phyloP scores from a whole-genome alignment of 2,888 invertebrate genomes.

The Pseudolycoriella hygida region DNA sequence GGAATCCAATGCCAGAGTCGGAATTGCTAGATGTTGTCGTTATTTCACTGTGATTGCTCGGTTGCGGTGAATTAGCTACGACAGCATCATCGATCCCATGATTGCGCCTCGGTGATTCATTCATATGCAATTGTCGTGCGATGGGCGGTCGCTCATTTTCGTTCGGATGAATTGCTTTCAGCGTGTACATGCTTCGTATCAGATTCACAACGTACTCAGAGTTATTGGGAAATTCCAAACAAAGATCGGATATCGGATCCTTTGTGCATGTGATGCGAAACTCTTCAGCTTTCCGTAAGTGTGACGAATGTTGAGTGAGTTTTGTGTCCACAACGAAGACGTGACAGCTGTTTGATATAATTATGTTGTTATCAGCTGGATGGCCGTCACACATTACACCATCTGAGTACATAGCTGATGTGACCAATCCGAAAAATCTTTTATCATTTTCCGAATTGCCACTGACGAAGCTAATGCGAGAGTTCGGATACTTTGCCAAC shows the following conservation, averaged over 20 bases:
- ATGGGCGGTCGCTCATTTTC: not conserved
- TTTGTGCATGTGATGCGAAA: constrained; percentile 76
- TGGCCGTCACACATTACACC: constrained; percentile 6
- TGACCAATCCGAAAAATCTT: constrained; percentile 83
- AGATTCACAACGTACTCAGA: constrained; percentile 59
- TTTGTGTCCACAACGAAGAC: constrained; percentile 87
- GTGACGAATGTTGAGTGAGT: constrained; percentile 62
- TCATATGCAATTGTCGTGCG: constrained; percentile 3
- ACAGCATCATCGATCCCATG: not conserved
- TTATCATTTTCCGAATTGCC: constrained; percentile 81
- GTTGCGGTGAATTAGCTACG: constrained; percentile 54
- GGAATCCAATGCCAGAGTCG: constrained; percentile 88
- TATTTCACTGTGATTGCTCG: constrained; percentile 63
- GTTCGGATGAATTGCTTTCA: constrained; percentile 16
- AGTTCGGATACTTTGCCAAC: constrained; percentile 73
- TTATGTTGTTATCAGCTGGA: constrained; percentile 25
- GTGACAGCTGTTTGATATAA: constrained; percentile 77
- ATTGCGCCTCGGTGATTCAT: constrained; percentile 1
- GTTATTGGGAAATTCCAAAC: constrained; percentile 79
- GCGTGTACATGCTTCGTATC: constrained; percentile 53
- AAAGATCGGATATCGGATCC: constrained; percentile 58
- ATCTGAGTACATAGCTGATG: constrained; percentile 46
- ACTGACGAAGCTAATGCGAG: constrained; percentile 74
- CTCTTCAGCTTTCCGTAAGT: constrained; percentile 58
- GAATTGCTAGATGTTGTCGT: constrained; percentile 80